phyloP scores from a whole-genome alignment of 2,113 vertebrate species.

The Mesitornis unicolor region DNA sequence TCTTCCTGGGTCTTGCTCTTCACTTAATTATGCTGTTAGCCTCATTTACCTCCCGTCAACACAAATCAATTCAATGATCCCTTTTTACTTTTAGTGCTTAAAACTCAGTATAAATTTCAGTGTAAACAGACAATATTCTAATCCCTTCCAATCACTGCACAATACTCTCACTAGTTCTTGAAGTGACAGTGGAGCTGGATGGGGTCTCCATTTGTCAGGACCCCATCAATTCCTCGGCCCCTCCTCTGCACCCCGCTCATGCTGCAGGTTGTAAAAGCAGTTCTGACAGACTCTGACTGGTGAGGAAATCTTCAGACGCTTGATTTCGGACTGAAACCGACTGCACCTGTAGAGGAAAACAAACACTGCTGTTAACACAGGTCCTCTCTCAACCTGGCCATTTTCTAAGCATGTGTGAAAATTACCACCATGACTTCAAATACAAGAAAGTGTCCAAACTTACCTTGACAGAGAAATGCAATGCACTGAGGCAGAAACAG shows the following conservation, averaged over 20 bases:
- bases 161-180: not conserved
- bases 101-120: conserved; percentile 27
- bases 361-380: not conserved
- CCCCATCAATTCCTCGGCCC: conserved; percentile 81
- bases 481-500: not conserved
- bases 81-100: conserved; percentile 72
- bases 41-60: not conserved
- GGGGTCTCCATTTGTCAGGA: not conserved
- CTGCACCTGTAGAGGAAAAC: conserved; percentile 84
- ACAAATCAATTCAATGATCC: conserved; percentile 64
- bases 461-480: not conserved
- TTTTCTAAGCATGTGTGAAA: not conserved
- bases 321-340: conserved; percentile 97
- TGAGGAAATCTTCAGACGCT: conserved; percentile 95
- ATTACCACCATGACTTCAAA: not conserved
- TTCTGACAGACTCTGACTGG: conserved; percentile 97
- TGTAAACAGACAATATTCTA: conserved; percentile 60
- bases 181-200: not conserved
- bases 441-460: not conserved
- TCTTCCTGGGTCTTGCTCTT: conserved; percentile 17
- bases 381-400: not conserved
- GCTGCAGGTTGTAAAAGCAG: conserved; percentile 97
- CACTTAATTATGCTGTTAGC: not conserved
- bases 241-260: conserved; percentile 86
- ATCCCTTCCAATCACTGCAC: not conserved